Base-by-base conservation (phyloP, 2,888 invertebrate species). In the Drosophila melanocephala region DNA sequence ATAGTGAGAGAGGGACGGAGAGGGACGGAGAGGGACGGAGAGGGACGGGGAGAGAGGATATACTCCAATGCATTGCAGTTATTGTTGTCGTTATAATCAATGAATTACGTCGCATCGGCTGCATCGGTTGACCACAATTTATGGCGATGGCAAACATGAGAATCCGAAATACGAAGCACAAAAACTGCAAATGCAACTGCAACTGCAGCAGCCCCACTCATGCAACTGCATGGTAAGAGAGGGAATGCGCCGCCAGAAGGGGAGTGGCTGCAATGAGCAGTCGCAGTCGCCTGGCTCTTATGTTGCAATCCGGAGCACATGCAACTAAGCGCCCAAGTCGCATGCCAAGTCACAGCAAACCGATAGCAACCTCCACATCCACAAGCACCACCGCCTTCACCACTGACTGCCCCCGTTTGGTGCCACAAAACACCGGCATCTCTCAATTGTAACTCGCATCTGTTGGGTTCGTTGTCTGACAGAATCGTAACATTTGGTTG, bases 41-140 rank as follows among this genome's bases (percentile, higher is more conserved):
- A n/a, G 14, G 16, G 5, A 30, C 28, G 22, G 30, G 37, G 51
- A 22, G 16, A 47, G 47, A 26, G 16, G 47, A 47, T 47, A 42
- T 57, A 66, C 65, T 64, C 28, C 59, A 81, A 70, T 75, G 80
- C 69, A 81, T 71, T 77, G 83, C 86, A 82, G 87, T 87, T 86
- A 86, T 85, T 85, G 87, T 87, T 77, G 87, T 87, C 87, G 89
- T 87, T 87, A 88, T 88, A 89, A 88, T 86, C 88, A 88, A 90
- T 89, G 90, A 88, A 88, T 90, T 84, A 88, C 88, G 87, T 88
- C 79, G 79, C 79, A 79, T 79, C 79, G 78, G 78, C 78, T 78
- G 86, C 87, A 89, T 87, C 85, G 90, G 88, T 83, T 88, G 88
- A 90, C 88, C 88, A 88, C 88, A 88, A 88, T 88, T 88, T 90